Evolutionary conservation across 2,888 invertebrate genomes (phyloP).

Genomic region (Poecilus cupreus): DNA sequence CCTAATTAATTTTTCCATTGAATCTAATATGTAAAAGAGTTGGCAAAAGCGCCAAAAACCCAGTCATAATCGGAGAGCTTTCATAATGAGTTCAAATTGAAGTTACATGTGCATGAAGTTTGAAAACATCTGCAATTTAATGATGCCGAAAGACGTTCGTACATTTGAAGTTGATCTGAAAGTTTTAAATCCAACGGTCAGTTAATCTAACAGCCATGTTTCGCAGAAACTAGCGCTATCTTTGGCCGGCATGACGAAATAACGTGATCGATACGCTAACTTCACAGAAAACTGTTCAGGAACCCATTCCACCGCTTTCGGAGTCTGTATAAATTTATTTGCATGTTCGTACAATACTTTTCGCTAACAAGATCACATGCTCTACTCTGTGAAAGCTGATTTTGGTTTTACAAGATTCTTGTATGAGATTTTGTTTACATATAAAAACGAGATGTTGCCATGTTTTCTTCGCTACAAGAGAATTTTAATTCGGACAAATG

Average conservation of each 20-base stretch:
- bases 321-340: conserved; percentile 39
- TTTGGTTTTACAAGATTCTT: conserved; percentile 42
- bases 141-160: conserved; percentile 40
- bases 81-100: neutral
- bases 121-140: conserved; percentile 43
- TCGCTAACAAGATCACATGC: conserved; percentile 39
- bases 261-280: conserved; percentile 39
- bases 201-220: conserved; percentile 21
- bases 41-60: no score
- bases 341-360: conserved; percentile 46
- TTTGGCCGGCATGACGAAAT: conserved; percentile 29
- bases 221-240: conserved; percentile 28
- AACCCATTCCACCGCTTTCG: neutral
- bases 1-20: no score
- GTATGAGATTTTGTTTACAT: conserved; percentile 37
- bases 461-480: neutral
- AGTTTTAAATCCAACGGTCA: conserved; percentile 50
- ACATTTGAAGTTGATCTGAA: conserved; percentile 36
- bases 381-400: conserved; percentile 33
- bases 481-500: neutral
- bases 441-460: conserved; percentile 17
- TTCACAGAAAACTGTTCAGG: conserved; percentile 21
- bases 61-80: no score
- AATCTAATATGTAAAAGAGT: no score
- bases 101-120: conserved; percentile 14